Conservation (phyloP, 2,797 vertebrate species). For the Acrocephalus scirpaceus region DNA sequence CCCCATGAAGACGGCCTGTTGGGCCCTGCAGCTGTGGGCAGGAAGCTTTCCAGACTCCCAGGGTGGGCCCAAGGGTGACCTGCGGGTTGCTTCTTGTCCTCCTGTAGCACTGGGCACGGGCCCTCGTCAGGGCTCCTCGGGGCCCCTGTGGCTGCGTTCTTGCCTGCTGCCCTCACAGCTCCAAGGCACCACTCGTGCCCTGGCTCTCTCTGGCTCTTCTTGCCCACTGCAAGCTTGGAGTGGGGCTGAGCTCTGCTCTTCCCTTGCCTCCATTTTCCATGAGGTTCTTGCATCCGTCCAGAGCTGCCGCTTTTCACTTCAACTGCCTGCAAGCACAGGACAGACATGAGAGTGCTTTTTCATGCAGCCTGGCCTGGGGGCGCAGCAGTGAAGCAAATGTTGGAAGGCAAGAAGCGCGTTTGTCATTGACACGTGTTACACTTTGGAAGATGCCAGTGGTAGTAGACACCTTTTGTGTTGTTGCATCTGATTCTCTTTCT, state of each 20-base stretch:
- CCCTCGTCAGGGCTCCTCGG: too few species aligned
- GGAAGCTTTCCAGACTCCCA: too few species aligned
- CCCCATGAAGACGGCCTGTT: too few species aligned
- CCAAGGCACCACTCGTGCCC: not conserved
- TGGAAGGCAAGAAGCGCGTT: not conserved
- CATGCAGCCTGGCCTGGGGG: not conserved
- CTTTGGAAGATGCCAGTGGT: not conserved
- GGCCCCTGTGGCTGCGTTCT: too few species aligned
- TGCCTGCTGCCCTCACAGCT: not conserved
- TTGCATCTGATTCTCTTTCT: not conserved
- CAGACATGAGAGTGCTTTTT: not conserved
- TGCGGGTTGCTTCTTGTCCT: too few species aligned
- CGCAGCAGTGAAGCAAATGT: not conserved
- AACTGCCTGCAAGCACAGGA: not conserved
- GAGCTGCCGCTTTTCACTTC: not conserved
- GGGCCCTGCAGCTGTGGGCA: too few species aligned
- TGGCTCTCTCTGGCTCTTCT: not conserved
- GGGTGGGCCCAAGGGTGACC: too few species aligned
- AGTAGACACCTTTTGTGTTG: not conserved
- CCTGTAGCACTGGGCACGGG: too few species aligned
- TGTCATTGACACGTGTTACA: not conserved
- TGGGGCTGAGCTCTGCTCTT: not conserved
- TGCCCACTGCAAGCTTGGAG: not conserved
- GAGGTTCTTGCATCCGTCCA: not conserved
- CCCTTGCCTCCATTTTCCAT: not conserved